Evolutionary conservation across 2,113 vertebrate genomes (phyloP), one percentile per base, ranked within the genome.

Genomic region (Acanthochromis polyacanthus): DNA sequence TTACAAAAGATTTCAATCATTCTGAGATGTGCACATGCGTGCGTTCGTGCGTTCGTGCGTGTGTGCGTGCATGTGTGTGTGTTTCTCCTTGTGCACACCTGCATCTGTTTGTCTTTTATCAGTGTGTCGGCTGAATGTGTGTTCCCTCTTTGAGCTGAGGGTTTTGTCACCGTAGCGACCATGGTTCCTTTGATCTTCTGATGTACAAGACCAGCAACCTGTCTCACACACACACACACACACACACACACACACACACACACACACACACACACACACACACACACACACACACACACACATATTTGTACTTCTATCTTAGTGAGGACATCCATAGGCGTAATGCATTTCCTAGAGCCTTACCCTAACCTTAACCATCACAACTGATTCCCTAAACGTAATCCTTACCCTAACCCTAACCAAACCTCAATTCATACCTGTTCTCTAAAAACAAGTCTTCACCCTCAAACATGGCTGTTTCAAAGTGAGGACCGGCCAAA

Each of bases 171-270:
- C 36, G 60, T 84, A 79, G 88, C 50, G 69, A 86, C 85, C 71
- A 10, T 69, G 77, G 75, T 84, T 68, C 58, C 79, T 90, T 92
- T 92, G 84, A 92, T 93, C 85, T 80, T 74, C 75, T 80, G 73
- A 88, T 88, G 86, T 87, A 80, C 55, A 76, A 93, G 84, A 85
- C 82, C 72, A 74, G 74, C 62, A 20, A 82, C 82, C 82, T 60
- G 60, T 61, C 81, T 10, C 72, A 68, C 81, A 64, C 68, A 17
- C 23, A 56, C 64, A 60, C 60, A 56, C 58, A 32, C 57, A 77
- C 59, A 68, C 48, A 67, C 57, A 81, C 84, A 43, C 68, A 71
- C 57, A 61, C 43, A 50, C 74, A 73, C 78, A 75, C 61, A 82
- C 79, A 59, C 60, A 53, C 52, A 43, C 19, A 71, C 71, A 45